A percentile compares a stretch with the other conserved stretches of the same genome.
Conservation (phyloP, 2,888 invertebrate species). For the Stictocephala bisonia region DNA sequence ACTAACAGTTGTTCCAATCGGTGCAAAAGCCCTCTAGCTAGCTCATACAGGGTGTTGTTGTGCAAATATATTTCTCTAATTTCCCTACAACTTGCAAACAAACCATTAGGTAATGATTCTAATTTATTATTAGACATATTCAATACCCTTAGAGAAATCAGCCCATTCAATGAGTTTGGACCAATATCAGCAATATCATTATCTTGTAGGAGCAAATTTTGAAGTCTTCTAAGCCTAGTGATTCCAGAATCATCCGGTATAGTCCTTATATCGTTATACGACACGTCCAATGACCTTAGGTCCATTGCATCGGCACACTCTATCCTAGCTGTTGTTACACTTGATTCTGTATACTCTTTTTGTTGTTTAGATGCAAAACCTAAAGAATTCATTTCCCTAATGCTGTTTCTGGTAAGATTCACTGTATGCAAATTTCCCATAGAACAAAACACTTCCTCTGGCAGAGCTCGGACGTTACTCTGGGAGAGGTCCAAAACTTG, state of each 20-base stretch:
- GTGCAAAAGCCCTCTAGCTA: conserved; percentile 86
- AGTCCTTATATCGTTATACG: conserved; percentile 80
- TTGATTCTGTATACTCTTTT: conserved; percentile 62
- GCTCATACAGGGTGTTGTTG: conserved; percentile 84
- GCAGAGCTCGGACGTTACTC: conserved; percentile 85
- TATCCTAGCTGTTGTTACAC: conserved; percentile 52
- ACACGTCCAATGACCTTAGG: conserved; percentile 81
- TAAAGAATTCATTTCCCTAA: conserved; percentile 80
- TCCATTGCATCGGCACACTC: conserved; percentile 74
- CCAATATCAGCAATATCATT: conserved; percentile 86
- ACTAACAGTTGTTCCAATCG: conserved; percentile 86
- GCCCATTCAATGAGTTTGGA: conserved; percentile 81
- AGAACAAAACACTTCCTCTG: conserved; percentile 83
- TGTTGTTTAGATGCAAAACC: conserved; percentile 68
- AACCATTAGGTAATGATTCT: conserved; percentile 80
- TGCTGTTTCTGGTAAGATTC: conserved; percentile 86
- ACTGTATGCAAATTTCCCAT: conserved; percentile 82
- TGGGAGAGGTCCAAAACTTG: conserved; percentile 83
- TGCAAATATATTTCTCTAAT: conserved; percentile 85
- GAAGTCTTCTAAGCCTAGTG: conserved; percentile 79
- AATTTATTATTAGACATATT: conserved; percentile 90
- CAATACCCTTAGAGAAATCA: conserved; percentile 81
- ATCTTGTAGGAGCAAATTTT: conserved; percentile 82
- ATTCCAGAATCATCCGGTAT: conserved; percentile 81
- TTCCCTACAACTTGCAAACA: conserved; percentile 85